Conservation (phyloP, 1,140 invertebrate species). For the Telenomus remus region DNA sequence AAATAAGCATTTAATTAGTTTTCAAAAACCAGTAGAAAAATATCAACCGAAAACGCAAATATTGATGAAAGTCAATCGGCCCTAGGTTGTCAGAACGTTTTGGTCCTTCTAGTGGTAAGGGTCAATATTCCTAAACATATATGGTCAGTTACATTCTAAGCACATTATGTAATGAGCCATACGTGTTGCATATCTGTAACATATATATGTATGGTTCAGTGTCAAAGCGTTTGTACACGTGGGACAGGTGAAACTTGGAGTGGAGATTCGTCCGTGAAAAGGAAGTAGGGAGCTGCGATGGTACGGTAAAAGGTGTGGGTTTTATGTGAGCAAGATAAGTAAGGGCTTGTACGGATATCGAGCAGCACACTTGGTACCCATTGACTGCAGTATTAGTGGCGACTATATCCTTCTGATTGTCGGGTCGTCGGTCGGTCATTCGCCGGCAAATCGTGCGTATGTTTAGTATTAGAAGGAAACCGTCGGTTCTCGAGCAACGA, state of each 20-base stretch:
- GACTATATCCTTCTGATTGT: slow-evolving; percentile 50
- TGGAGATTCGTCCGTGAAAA: slow-evolving; percentile 56
- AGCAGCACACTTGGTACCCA: slow-evolving; percentile 64
- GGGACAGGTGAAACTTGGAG: slow-evolving; percentile 49
- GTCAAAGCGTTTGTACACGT: slow-evolving; percentile 21
- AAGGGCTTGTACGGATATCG: slow-evolving; percentile 63
- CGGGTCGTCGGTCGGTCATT: slow-evolving; percentile 58
- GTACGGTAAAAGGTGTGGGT: slow-evolving; percentile 51
- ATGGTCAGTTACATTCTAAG: too few relatives aligned
- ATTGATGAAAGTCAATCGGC: too few relatives aligned
- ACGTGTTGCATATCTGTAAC: too few relatives aligned
- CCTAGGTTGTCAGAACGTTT: too few relatives aligned
- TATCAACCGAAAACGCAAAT: too few relatives aligned
- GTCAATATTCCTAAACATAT: too few relatives aligned
- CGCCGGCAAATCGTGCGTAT: slow-evolving; percentile 43
- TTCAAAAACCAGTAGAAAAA: too few relatives aligned
- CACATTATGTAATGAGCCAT: too few relatives aligned
- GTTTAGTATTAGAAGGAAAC: slow-evolving; percentile 24
- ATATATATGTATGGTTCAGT: slow-evolving; percentile 5
- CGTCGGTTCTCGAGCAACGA: slow-evolving; percentile 26
- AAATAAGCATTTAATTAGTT: too few relatives aligned
- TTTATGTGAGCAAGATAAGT: slow-evolving; percentile 57
- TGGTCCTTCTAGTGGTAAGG: too few relatives aligned
- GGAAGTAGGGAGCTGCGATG: slow-evolving; percentile 57
- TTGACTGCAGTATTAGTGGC: slow-evolving; percentile 68